Evolutionary conservation across 1,140 invertebrate genomes (phyloP), one percentile per base, ranked within the genome.

Genomic region (Phenacoccus solenopsis): DNA sequence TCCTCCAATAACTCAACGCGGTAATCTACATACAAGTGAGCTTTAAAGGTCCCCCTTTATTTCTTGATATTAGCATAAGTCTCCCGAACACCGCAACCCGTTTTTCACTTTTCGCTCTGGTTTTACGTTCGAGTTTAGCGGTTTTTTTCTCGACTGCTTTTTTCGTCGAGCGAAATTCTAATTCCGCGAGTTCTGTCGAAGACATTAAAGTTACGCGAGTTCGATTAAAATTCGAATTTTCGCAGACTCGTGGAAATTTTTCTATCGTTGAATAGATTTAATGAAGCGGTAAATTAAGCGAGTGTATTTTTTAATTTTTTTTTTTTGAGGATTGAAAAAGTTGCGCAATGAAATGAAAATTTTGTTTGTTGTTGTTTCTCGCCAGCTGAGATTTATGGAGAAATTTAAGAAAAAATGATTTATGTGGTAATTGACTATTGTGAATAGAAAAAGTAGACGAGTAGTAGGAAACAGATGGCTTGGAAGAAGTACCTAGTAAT

Each of bases 1-100:
- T 64, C 59, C 59, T 64, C 59, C 59, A 64, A 64, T 64, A 64
- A 64, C 59, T 64, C 59, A 64, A 64, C 59, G n/a, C n/a, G 16
- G 59, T 64, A 64, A 64, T 64, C 59, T 64, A 64, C 59, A 64
- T 64, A 64, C 59, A 64, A 64, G 59, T 64, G 59, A 64, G 59
- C 25, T 64, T 64, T 64, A 64, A 64, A 64, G 59, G 59, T 64
- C 59, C 59, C 59, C 59, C 25, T 64, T 64, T 64, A 64, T 64
- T 64, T 64, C 59, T 64, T 64, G 59, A 64, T 27, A 64, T 64
- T 64, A 64, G 59, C 59, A 64, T 64, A 64, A 64, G 59, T 64
- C 59, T 64, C 59, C 20, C 59, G 12, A 64, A 64, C n/a, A n/a
- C 59, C 59, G 59, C 59, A 64, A 64, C 59, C 59, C 59, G 59